phyloP scores from a whole-genome alignment of 2,797 vertebrate species.

The Xiphorhynchus erythropygius region DNA sequence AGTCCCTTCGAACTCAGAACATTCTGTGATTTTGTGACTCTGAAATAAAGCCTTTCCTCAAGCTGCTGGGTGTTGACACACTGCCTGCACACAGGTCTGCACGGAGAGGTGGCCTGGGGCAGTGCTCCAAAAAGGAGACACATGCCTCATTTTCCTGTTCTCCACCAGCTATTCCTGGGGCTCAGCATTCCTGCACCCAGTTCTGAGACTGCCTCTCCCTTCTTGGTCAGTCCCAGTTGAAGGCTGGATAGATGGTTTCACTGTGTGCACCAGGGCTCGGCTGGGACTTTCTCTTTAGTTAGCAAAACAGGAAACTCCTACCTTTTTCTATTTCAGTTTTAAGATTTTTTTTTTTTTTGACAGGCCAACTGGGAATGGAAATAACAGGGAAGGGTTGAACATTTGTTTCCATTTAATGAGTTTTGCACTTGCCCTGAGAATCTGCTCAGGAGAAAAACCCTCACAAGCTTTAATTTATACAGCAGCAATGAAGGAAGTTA shows the following conservation, averaged over 20 bases:
- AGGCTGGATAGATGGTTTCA: background rate
- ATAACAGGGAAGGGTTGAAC: slow-evolving; percentile 9
- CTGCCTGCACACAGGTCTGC: background rate
- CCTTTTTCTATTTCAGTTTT: slow-evolving; percentile 26
- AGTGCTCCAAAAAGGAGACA: background rate
- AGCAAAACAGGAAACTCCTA: slow-evolving; percentile 7
- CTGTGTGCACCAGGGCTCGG: background rate
- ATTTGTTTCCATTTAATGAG: slow-evolving; percentile 53
- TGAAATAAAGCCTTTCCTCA: background rate
- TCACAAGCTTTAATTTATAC: slow-evolving; percentile 38
- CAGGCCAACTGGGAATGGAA: background rate
- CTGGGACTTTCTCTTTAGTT: background rate
- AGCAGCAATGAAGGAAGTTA: slow-evolving; percentile 12
- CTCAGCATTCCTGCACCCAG: background rate
- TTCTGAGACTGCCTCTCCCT: background rate
- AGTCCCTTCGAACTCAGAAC: background rate
- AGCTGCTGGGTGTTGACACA: background rate
- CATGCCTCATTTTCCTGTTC: rapidly evolving
- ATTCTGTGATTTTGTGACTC: background rate
- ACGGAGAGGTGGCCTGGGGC: background rate
- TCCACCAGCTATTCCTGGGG: background rate
- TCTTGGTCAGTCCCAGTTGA: background rate
- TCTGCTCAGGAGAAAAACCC: background rate
- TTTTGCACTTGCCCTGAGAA: slow-evolving; percentile 27
- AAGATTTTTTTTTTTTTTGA: background rate